Conservation (phyloP, 1,140 invertebrate genomes). For the Lanistes nyassanus region DNA sequence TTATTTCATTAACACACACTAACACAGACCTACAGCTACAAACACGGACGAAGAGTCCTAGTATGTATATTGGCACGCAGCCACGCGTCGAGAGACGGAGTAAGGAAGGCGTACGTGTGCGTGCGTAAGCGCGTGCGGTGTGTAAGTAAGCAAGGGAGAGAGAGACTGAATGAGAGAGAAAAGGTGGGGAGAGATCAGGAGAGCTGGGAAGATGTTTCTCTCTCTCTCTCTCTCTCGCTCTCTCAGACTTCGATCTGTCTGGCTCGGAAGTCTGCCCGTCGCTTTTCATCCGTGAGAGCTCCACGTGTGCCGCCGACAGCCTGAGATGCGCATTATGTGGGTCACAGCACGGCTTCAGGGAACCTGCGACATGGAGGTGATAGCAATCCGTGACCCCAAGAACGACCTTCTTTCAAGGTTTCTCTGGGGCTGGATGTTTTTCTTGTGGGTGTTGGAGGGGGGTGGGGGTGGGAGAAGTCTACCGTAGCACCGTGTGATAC, state of each 20-base stretch:
- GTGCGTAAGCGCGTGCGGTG: background rate
- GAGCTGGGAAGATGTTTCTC: background rate
- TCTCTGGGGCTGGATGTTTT: too few species aligned
- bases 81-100: background rate
- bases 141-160: background rate
- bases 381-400: too few species aligned
- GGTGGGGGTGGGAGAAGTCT: too few species aligned
- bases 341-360: background rate
- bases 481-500: too few species aligned
- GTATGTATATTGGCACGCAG: background rate
- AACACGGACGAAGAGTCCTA: background rate
- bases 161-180: background rate
- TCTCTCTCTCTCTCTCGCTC: too few species aligned
- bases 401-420: too few species aligned
- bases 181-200: conserved; percentile 1
- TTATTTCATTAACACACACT: conserved; percentile 4
- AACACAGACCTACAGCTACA: background rate
- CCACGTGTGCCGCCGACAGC: background rate
- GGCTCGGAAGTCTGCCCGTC: background rate
- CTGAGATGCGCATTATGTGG: background rate
- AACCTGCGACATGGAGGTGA: background rate
- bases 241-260: too few species aligned
- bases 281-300: background rate
- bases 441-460: too few species aligned
- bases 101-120: background rate